Evolutionary conservation across 2,888 invertebrate species (phyloP), one percentile per base, ranked within the genome.

Genomic region (Augochlorella aurata): DNA sequence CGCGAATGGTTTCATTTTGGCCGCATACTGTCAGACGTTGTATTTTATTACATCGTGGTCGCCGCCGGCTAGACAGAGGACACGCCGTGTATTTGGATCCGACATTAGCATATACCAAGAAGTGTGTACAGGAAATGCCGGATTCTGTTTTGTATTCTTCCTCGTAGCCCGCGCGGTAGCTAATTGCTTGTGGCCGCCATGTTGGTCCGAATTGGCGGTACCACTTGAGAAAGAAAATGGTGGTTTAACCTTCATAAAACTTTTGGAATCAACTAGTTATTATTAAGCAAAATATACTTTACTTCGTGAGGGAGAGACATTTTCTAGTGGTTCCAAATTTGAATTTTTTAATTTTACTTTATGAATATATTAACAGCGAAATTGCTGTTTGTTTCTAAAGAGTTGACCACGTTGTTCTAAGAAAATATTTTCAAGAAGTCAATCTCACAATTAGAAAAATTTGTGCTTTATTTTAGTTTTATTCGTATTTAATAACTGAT

Each of bases 81-180:
- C 52, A 24, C 16, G 29, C 66, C 73, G 72, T 75, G 77, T 77
- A 61, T 74, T 70, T 65, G 73, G 70, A 58, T 58, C 73, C 68
- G 50, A 72, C 74, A 86, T 86, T 86, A 86, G 83, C 86, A 86
- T 86, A 84, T 77, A 2, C 79, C 74, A 78, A 86, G 86, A 85
- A 84, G 85, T 38, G 38, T 81, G 86, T 81, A 86, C 86, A 86
- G 86, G 86, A 86, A 86, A 86, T 84, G 66, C 85, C 85, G 79
- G 79, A 68, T 77, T 70, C 45, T 73, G n/a, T 79, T 24, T 63
- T 65, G n/a, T 65, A 44, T 50, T 47, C 81, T 84, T 68, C 75
- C 67, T 49, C 66, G 68, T 68, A 72, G 47, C 58, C 2, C 9
- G 29, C 63, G 38, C 18, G 38, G 4, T 18, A 10, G 21, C 54